These are phyloP conservation scores for Sminthurides aquaticus DNA, from an alignment of 2,888 invertebrate species.

Conservation along the genomic window DNA sequence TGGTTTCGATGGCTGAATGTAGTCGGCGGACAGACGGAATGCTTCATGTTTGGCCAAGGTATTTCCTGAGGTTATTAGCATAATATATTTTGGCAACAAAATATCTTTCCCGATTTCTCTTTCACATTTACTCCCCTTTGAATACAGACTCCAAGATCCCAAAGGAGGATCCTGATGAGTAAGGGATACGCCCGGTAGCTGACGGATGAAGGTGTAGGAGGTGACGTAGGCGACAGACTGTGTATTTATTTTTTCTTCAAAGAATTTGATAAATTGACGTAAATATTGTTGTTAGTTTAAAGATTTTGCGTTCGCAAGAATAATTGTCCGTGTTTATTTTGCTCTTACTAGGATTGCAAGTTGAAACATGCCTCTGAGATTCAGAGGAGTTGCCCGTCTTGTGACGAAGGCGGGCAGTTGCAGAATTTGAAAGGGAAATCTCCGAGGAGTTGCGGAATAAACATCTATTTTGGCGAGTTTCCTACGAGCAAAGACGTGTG, in stretches of 20 bases:
- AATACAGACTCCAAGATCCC: background rate
- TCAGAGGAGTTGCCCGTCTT: no score
- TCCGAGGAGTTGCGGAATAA: background rate
- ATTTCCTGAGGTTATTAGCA: no score
- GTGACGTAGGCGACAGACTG: background rate
- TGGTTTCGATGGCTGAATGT: no score
- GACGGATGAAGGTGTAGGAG: no score
- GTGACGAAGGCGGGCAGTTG: no score
- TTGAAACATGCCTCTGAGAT: background rate
- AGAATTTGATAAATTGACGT: background rate
- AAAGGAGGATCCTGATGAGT: no score
- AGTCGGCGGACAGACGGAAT: no score
- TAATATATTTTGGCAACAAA: background rate
- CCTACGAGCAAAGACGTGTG: background rate
- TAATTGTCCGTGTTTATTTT: background rate
- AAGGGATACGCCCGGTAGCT: background rate
- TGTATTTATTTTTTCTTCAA: background rate
- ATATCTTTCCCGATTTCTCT: background rate
- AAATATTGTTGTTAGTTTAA: background rate
- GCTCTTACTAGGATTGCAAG: background rate
- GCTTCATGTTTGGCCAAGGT: no score
- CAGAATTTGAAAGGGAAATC: background rate
- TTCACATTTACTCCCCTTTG: background rate
- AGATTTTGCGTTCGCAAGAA: background rate
- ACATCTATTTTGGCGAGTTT: no score